These are phyloP conservation scores for Progne subis DNA, from an alignment of 2,113 vertebrate genomes.

Conservation along the genomic window DNA sequence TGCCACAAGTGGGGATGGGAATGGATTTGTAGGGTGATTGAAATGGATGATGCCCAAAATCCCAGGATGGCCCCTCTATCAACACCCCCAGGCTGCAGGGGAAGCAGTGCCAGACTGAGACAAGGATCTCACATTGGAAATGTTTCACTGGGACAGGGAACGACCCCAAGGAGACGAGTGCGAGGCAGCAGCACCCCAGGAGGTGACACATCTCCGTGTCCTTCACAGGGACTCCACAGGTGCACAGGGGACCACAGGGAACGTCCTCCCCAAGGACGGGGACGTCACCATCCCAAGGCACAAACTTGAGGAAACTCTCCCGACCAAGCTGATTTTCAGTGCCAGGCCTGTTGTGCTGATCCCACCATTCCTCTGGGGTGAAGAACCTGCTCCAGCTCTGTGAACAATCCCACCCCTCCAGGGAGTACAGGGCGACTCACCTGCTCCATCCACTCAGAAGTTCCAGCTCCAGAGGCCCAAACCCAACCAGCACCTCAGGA, in stretches of 20 bases:
- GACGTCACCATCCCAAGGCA: neutral
- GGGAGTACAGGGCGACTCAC: neutral
- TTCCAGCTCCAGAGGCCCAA: neutral
- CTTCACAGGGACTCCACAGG: neutral
- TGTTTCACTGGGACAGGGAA: neutral
- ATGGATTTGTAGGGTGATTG: neutral
- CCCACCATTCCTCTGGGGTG: neutral
- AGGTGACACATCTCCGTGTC: neutral
- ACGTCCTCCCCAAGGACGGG: neutral
- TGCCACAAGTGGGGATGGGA: accelerated
- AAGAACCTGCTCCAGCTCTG: neutral
- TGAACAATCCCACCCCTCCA: neutral
- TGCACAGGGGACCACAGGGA: neutral
- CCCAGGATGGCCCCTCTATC: neutral
- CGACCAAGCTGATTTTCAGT: neutral
- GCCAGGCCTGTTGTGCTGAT: neutral
- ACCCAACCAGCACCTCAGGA: neutral
- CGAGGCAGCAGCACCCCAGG: accelerated
- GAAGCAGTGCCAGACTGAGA: neutral
- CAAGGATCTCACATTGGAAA: neutral
- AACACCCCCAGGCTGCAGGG: neutral
- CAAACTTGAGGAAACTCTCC: neutral
- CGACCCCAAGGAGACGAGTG: accelerated
- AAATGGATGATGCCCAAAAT: neutral
- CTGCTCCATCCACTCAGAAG: neutral